Evolutionary conservation across 2,113 vertebrate species (phyloP).

Genomic region (Haliaeetus leucogaster): DNA sequence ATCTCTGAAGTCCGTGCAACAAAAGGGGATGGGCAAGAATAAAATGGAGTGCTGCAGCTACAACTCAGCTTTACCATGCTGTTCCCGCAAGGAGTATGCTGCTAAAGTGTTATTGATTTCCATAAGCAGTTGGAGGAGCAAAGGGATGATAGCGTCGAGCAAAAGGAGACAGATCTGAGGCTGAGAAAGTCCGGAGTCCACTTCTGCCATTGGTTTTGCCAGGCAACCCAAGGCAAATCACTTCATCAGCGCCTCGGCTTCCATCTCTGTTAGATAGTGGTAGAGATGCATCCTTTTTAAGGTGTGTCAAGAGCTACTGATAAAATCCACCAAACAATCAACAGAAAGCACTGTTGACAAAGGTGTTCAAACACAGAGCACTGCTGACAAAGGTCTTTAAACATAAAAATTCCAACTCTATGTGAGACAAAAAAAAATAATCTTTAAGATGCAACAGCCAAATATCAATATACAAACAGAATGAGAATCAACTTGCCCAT

Average conservation of each 20-base stretch:
- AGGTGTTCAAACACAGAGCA: fast-evolving
- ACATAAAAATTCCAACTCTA: too few relatives aligned
- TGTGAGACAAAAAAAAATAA: fast-evolving
- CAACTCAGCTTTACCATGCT: fast-evolving
- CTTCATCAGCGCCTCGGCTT: fast-evolving
- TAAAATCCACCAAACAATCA: neutral
- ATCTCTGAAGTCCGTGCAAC: neutral
- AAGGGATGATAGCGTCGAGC: fast-evolving
- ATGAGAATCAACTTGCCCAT: fast-evolving
- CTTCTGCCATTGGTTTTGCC: neutral
- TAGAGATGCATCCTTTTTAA: fast-evolving
- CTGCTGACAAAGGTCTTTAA: fast-evolving
- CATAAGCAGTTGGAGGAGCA: fast-evolving
- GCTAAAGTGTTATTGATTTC: neutral
- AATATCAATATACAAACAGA: fast-evolving
- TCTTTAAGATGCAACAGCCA: neutral
- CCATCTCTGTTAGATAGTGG: fast-evolving
- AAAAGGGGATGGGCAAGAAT: neutral
- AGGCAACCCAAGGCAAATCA: neutral
- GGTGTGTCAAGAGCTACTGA: too few relatives aligned
- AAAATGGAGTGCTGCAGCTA: neutral
- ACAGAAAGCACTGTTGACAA: fast-evolving
- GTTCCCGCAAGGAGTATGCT: neutral
- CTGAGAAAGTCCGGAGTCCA: fast-evolving
- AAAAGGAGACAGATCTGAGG: neutral